Base-by-base conservation (phyloP, 2,888 invertebrate genomes). In the Embidobia sp. region DNA sequence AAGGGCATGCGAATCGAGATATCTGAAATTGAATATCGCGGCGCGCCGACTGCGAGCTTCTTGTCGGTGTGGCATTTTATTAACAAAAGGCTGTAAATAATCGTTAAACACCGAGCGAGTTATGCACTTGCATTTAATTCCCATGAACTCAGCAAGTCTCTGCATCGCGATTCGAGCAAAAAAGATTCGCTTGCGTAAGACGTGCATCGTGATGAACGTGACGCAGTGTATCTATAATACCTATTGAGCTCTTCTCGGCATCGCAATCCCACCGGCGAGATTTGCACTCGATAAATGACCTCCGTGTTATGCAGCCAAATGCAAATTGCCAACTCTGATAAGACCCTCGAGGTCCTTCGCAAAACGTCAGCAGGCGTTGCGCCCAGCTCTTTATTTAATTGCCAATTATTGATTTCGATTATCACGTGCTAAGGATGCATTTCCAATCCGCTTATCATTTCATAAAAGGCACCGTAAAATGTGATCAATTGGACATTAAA, bases 41-140 rank as follows among this genome's bases (percentile, higher is more conserved):
- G 53, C 37, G 33, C 19, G 29, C 27, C 37, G 26, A 6, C 37
- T 27, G 31, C 40, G 42, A 10, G 55, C 40, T 67, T 42, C 67
- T 48, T 48, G 57, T 40, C 49, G 59, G 49, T 37, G 18, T 70
- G 70, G 70, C 59, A 59, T 70, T 61, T 59, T 61, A 42, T 70
- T 59, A 70, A 70, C 61, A 70, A 61, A 70, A 70, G 70, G 70
- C 44, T 70, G 70, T 70, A 70, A 70, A 70, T 70, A 61, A 70
- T 70, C 70, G 42, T 53, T 61, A 70, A 70, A 44, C 61, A 61
- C 49, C 53, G 10, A 31, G 49, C 57, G 26, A 59, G 59, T 49
- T 48, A 19, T 48, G 44, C 33, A 29, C 46, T 48, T 37, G 26
- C 61, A 61, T 70, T 70, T 57, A 40, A 67, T 67, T 70, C 70